Conservation (phyloP, 2,797 vertebrate species). For the Oreochromis grahami region DNA sequence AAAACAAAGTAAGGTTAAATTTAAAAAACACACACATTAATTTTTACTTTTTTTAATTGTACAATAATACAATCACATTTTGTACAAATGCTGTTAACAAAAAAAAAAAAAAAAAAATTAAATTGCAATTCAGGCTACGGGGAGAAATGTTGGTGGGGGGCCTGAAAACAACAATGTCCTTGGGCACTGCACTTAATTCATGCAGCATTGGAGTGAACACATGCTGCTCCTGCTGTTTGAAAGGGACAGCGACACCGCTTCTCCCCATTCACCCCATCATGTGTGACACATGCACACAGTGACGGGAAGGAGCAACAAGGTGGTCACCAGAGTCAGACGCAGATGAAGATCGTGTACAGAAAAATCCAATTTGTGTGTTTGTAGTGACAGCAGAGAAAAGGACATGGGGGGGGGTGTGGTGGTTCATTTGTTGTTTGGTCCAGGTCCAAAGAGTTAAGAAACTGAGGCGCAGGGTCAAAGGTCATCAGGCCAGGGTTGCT, state of each 20-base stretch:
- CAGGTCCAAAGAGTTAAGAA: slow-evolving; percentile 80
- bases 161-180: slow-evolving; percentile 49
- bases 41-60: slow-evolving; percentile 66
- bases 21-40: background rate
- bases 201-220: background rate
- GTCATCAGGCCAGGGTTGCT: slow-evolving; percentile 62
- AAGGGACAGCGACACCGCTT: background rate
- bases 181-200: slow-evolving; percentile 21
- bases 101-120: slow-evolving; percentile 33
- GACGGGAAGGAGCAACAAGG: background rate
- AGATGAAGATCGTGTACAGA: slow-evolving; percentile 1
- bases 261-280: background rate
- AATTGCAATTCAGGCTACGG: slow-evolving; percentile 16
- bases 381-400: slow-evolving; percentile 8
- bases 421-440: slow-evolving; percentile 86
- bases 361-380: slow-evolving; percentile 37
- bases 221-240: background rate
- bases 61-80: slow-evolving; percentile 69
- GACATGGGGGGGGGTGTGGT: background rate
- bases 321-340: background rate
- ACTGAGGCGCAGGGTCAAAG: slow-evolving; percentile 57
- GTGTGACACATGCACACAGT: slow-evolving; percentile 1
- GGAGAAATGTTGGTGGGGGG: slow-evolving; percentile 33
- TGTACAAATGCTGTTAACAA: slow-evolving; percentile 68
- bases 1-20: background rate